A percentile compares a stretch with the other conserved stretches of the same genome.
Conservation (phyloP, 1,140 invertebrate species). For the Paracyclopina nana region DNA sequence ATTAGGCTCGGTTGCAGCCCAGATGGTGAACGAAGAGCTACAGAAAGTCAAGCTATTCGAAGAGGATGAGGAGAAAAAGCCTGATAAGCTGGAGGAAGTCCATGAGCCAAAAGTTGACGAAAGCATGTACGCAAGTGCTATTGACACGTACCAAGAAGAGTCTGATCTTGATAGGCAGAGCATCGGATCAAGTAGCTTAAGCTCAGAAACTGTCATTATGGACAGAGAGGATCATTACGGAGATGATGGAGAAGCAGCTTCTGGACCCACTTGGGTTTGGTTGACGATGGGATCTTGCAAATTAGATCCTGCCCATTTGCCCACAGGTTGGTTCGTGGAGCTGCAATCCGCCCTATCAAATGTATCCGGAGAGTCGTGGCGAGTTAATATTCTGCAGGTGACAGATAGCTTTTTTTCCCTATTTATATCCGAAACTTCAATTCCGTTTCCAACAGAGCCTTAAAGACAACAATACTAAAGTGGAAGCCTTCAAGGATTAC, state of each 20-base stretch:
- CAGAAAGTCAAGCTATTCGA: neutral
- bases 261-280: slow-evolving; percentile 22
- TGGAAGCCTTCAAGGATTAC: neutral
- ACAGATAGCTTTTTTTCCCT: neutral
- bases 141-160: neutral
- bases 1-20: neutral
- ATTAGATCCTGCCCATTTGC: slow-evolving; percentile 20
- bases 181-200: neutral
- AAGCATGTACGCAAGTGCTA: slow-evolving; percentile 13
- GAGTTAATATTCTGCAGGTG: slow-evolving; percentile 4
- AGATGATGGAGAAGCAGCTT: neutral
- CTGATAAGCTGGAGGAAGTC: neutral
- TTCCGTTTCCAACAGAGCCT: neutral
- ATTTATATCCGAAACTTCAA: neutral
- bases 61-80: neutral
- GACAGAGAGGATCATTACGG: neutral
- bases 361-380: slow-evolving; percentile 6
- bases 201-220: neutral
- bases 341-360: neutral
- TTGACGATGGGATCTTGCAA: slow-evolving; percentile 23
- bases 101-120: neutral
- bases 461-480: slow-evolving; percentile 17
- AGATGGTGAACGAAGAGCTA: neutral
- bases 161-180: neutral
- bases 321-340: slow-evolving; percentile 11